Conservation (phyloP, 2,888 invertebrate genomes). For the Elmis aenea region DNA sequence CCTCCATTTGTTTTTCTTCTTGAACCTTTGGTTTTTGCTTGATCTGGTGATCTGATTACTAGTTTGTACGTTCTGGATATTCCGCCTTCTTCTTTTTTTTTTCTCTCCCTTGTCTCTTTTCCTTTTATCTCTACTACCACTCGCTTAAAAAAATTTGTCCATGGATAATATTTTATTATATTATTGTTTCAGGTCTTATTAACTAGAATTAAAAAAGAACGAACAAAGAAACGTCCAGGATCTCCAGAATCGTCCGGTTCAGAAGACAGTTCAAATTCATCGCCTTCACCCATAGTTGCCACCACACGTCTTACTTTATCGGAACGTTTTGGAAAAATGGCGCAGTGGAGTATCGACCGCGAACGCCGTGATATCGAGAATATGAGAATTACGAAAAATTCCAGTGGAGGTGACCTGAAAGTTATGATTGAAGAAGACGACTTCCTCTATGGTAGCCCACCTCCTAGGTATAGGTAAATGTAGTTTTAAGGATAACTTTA, state of each 20-base stretch:
- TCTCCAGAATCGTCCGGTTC: slow-evolving; percentile 55
- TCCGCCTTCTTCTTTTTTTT: no score
- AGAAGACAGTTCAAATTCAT: slow-evolving; percentile 56
- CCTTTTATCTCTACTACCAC: no score
- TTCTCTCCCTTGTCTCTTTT: no score
- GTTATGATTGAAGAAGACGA: slow-evolving; percentile 67
- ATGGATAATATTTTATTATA: no score
- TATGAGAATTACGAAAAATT: slow-evolving; percentile 71
- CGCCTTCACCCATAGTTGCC: slow-evolving; percentile 58
- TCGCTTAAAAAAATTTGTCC: no score
- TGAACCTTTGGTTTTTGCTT: no score
- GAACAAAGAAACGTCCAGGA: slow-evolving; percentile 43
- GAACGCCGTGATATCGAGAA: slow-evolving; percentile 76
- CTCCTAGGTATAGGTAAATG: slow-evolving; percentile 49
- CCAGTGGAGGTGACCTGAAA: slow-evolving; percentile 66
- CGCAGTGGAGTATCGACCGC: slow-evolving; percentile 79
- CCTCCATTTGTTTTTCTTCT: no score
- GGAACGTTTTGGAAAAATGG: slow-evolving; percentile 87
- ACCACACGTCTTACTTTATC: slow-evolving; percentile 68
- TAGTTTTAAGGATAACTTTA: not conserved
- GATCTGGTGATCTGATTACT: no score
- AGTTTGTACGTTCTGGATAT: no score
- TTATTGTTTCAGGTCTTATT: slow-evolving; percentile 34
- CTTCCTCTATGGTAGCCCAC: slow-evolving; percentile 50
- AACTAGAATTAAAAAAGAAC: slow-evolving; percentile 45